A percentile compares a stretch with the other conserved stretches of the same genome.
Conservation (phyloP, 2,113 vertebrate species). For the Corythaeola cristata region DNA sequence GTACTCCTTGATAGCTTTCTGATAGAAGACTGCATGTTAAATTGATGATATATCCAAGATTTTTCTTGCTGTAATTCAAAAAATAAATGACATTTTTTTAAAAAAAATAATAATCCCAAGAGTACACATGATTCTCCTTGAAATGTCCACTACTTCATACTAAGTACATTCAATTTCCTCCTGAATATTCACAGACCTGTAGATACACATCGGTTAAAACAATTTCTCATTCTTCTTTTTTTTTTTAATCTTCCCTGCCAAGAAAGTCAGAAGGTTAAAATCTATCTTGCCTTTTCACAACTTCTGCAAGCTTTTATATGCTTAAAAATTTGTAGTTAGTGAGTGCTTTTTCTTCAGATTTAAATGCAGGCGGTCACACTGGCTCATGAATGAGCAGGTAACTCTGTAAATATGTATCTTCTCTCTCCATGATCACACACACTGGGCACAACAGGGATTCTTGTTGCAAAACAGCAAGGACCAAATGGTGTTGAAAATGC, state of each 20-base stretch:
- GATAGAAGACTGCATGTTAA: not conserved
- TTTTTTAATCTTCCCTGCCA: not conserved
- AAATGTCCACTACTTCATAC: not conserved
- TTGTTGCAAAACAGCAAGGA: conserved; percentile 70
- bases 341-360: not conserved
- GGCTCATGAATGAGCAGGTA: conserved; percentile 35
- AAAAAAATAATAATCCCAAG: not conserved
- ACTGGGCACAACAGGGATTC: conserved; percentile 71
- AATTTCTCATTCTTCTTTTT: not conserved
- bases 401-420: conserved; percentile 41
- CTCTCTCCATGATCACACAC: conserved; percentile 28
- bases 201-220: not conserved
- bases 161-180: conserved; percentile 20
- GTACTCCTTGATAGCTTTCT: not conserved
- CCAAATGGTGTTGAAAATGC: conserved; percentile 79
- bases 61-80: not conserved
- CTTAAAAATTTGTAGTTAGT: not conserved
- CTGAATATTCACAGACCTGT: not conserved
- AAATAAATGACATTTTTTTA: not conserved
- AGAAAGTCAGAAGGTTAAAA: conserved; percentile 6
- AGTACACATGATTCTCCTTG: not conserved
- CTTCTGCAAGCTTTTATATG: not conserved
- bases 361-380: not conserved
- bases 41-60: not conserved
- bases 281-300: not conserved